These are phyloP conservation scores for Leptinotarsa haldemani DNA, from an alignment of 2,888 invertebrate genomes.

Conservation along the genomic window DNA sequence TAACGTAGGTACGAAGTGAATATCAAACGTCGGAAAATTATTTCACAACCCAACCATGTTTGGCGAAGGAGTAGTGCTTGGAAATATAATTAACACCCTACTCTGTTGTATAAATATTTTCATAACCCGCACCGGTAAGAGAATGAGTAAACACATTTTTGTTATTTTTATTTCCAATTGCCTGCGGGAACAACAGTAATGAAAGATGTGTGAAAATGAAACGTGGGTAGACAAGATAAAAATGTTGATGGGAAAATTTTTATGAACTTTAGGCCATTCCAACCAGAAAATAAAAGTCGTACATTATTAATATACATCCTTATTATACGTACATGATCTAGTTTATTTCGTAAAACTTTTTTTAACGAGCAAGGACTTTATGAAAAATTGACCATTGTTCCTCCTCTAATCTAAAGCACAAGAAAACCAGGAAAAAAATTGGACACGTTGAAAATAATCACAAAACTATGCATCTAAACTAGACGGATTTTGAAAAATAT, in stretches of 20 bases:
- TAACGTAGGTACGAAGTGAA: background rate
- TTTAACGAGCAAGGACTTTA: too few species aligned
- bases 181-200: constrained; percentile 12
- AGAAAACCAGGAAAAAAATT: too few species aligned
- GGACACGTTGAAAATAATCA: too few species aligned
- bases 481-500: too few species aligned
- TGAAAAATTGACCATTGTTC: too few species aligned
- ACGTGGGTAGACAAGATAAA: background rate
- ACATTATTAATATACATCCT: too few species aligned
- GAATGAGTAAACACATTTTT: constrained; percentile 30
- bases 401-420: too few species aligned
- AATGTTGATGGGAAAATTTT: background rate
- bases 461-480: too few species aligned
- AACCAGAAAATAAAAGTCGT: too few species aligned
- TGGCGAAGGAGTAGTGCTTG: constrained; percentile 31
- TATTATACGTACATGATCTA: too few species aligned
- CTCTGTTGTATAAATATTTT: constrained; percentile 35
- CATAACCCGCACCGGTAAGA: constrained; percentile 28
- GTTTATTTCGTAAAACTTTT: too few species aligned
- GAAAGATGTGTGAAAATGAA: constrained; percentile 12
- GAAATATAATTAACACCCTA: constrained; percentile 37
- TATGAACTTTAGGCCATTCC: background rate
- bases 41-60: constrained; percentile 27
- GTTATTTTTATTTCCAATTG: constrained; percentile 31
- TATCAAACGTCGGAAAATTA: constrained; percentile 2